A percentile compares a stretch with the other conserved stretches of the same genome.
Evolutionary conservation across 2,113 vertebrate species (phyloP).

Genomic region (Lagopus muta): DNA sequence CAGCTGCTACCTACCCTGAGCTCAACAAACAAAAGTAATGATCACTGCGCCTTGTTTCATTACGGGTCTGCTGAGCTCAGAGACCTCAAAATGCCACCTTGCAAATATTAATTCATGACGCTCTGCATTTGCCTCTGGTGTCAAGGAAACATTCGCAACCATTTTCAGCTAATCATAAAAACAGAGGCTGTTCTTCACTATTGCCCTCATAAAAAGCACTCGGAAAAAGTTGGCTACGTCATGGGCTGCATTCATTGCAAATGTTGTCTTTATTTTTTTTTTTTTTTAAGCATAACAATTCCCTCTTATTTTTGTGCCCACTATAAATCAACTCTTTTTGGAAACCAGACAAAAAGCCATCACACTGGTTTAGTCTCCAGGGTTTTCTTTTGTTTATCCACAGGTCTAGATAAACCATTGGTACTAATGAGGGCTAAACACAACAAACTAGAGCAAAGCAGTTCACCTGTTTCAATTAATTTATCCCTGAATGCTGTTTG

Average conservation of each 20-base stretch:
- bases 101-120: constrained; percentile 57
- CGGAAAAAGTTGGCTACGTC: not conserved
- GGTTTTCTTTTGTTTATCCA: constrained; percentile 45
- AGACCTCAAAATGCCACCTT: constrained; percentile 48
- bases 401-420: constrained; percentile 9
- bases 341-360: constrained; percentile 14
- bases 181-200: constrained; percentile 5
- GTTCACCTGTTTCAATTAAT: constrained; percentile 50
- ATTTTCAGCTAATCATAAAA: constrained; percentile 39
- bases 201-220: not conserved
- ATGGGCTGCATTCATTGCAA: not conserved
- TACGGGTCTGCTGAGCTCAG: constrained; percentile 25
- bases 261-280: constrained; percentile 13
- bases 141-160: not conserved
- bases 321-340: constrained; percentile 46
- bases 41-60: constrained; percentile 15
- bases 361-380: constrained; percentile 17
- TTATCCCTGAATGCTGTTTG: not conserved
- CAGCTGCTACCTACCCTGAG: not conserved
- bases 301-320: not conserved
- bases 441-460: constrained; percentile 34
- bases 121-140: not conserved
- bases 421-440: not conserved
- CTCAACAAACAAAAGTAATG: constrained; percentile 52
- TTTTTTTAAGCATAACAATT: constrained; percentile 14